Base-by-base conservation (phyloP, 1,140 invertebrate species). In the Pemphigus obesinymphae region DNA sequence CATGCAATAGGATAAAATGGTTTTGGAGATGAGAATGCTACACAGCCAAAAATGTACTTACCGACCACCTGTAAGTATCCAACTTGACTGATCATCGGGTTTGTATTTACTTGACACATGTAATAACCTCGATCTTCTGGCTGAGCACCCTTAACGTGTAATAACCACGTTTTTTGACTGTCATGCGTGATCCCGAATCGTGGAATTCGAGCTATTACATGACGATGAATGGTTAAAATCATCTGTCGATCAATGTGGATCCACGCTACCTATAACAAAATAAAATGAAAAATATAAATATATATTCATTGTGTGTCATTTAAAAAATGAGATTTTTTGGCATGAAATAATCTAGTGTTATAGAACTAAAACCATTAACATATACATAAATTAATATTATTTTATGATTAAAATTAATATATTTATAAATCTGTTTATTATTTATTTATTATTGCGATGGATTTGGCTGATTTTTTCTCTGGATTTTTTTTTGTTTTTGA, bases 61-160 rank as follows among this genome's bases (percentile, higher is more conserved):
- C 96, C 96, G 70, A 97, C 94, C 83, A 98, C 95, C 89, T 97
- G 93, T 7, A 98, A 90, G 87, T 95, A 96, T 81, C 95, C 96
- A 13, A 96, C 93, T 91, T 96, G 95, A 86, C 93, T 95, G 83
- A 96, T 96, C 94, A 97, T 97, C 0, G 96, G 96, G 86, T 95
- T 95, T n/a, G 96, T 96, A 87, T 97, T 97, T 80, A 97, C 92
- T 89, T 96, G 94, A 87, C 94, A 95, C 94, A 96, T 95, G 87
- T 96, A 96, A 87, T 94, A 95, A 13, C 95, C 95, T 58, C 94
- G 89, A 88, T 96, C 95, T 85, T 96, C 93, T 86, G 94, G 92
- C 85, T 96, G 94, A 20, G 95, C 95, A 85, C 93, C 92, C 85
- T 90, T 93, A 48, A 96, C 94, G 87, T 96, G 93, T 55, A 97